These are phyloP conservation scores for Polyodon spathula DNA, from an alignment of 2,113 vertebrate genomes.

Conservation along the genomic window DNA sequence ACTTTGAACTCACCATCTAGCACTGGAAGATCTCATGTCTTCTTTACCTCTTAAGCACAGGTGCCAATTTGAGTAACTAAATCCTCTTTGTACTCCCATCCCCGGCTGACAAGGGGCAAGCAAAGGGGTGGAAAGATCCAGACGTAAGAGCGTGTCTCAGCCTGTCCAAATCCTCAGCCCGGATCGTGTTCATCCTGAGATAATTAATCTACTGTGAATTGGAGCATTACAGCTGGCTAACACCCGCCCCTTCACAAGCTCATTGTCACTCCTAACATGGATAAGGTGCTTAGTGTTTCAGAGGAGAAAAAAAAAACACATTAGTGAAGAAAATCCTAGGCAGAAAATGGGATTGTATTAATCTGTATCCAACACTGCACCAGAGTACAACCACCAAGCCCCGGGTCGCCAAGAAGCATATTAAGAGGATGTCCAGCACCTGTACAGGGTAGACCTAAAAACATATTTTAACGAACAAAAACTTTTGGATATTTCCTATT, in stretches of 20 bases:
- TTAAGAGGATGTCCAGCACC: neutral
- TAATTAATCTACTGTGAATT: conserved; percentile 58
- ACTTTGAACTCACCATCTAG: too few relatives aligned
- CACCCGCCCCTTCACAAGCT: conserved; percentile 45
- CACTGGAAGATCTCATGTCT: too few relatives aligned
- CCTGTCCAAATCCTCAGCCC: conserved; percentile 17
- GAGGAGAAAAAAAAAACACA: conserved; percentile 43
- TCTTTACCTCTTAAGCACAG: too few relatives aligned
- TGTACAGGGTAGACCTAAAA: neutral
- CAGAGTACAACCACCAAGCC: conserved; percentile 28
- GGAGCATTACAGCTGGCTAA: conserved; percentile 57
- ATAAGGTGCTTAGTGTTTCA: conserved; percentile 55
- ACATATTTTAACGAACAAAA: neutral
- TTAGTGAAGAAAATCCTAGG: conserved; percentile 63
- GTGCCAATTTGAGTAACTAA: too few relatives aligned
- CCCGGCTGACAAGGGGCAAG: neutral
- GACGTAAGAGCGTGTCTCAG: conserved; percentile 12
- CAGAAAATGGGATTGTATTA: conserved; percentile 67
- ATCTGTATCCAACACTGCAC: conserved; percentile 61
- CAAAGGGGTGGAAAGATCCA: neutral
- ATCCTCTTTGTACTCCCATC: too few relatives aligned
- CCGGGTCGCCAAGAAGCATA: conserved; percentile 4
- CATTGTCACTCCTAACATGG: conserved; percentile 50
- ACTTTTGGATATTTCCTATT: neutral
- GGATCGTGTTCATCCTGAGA: conserved; percentile 41